Evolutionary conservation across 2,113 vertebrate genomes (phyloP), one percentile per base, ranked within the genome.

Genomic region (Hypanus sabinus): DNA sequence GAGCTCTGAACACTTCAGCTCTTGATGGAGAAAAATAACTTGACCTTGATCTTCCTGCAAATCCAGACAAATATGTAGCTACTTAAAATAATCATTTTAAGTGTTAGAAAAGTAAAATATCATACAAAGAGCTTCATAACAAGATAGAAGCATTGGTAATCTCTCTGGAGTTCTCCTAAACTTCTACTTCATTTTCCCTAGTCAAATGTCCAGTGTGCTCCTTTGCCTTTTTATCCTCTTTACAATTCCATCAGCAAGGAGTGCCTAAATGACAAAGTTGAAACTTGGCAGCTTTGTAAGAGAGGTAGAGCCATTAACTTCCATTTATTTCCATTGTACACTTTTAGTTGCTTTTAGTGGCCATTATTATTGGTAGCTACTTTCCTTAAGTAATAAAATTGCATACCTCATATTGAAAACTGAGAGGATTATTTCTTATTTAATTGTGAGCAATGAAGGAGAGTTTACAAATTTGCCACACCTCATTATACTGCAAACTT

Each of bases 221-320:
- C 83, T 88, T 88, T 88, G 83, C 62, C 83, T 55, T 87, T 57
- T 10, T 60, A 30, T 62, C 24, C 30, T 14, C 60, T 87, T 87
- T 87, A 87, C 83, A 87, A 62, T 57, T 87, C 27, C 83, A 87
- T 87, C 83, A 62, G 57, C 55, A n/a, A 60, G 27, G 55, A 87
- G 55, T 57, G 83, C 11, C 57, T 60, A 14, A 62, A 62, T 87
- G 27, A 12, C 57, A 88, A 88, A 88, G 83, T 88, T 88, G 60
- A 87, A n/a, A 27, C 27, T 18, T 88, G 83, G 60, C 83, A 88
- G 55, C 83, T 88, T 88, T 11, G 18, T n/a, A 60, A 62, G 83
- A 62, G 55, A 57, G 60, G n/a, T 60, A 30, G 83, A 60, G 27
- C 57, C 24, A 88, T 62, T 88, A 62, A 62, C 55, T 88, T 55